phyloP scores from a whole-genome alignment of 2,888 invertebrate species.

The Coronaproctus castanopsis region DNA sequence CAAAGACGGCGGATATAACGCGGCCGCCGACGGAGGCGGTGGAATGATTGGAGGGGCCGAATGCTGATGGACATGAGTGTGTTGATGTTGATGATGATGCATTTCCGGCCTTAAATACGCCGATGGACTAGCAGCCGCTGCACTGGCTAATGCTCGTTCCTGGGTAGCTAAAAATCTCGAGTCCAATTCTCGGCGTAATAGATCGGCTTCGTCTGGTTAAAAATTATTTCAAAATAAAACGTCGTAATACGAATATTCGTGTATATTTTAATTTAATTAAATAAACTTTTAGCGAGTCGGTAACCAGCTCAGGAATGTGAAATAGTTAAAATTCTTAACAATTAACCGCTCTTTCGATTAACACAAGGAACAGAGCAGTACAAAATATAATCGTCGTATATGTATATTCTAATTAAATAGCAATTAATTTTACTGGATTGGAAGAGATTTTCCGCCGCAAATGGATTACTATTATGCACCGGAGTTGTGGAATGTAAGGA shows the following conservation, averaged over 20 bases:
- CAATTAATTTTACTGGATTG: constrained; percentile 49
- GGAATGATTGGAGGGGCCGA: constrained; percentile 43
- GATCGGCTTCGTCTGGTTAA: constrained; percentile 55
- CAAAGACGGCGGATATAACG: constrained; percentile 41
- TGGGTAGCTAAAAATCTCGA: constrained; percentile 74
- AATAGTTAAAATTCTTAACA: neutral
- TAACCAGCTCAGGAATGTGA: neutral
- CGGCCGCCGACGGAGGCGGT: constrained; percentile 33
- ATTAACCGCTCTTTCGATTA: too few species aligned
- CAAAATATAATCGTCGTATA: too few species aligned
- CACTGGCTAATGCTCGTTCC: constrained; percentile 36
- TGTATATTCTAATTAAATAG: too few species aligned
- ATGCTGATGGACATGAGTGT: constrained; percentile 52
- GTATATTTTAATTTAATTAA: neutral
- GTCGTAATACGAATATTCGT: neutral
- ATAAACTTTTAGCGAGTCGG: neutral
- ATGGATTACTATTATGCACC: constrained; percentile 51
- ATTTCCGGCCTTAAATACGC: constrained; percentile 62
- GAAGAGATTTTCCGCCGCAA: constrained; percentile 71
- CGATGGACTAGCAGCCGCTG: constrained; percentile 21
- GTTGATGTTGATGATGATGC: constrained; percentile 85
- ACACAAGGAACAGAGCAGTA: too few species aligned
- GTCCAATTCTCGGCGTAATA: constrained; percentile 72
- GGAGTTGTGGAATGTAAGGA: constrained; percentile 22
- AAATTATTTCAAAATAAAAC: neutral